Percentiles rank a stretch among this genome's conserved stretches.
Conservation (phyloP, 2,888 invertebrate species). For the Phortica magna region DNA sequence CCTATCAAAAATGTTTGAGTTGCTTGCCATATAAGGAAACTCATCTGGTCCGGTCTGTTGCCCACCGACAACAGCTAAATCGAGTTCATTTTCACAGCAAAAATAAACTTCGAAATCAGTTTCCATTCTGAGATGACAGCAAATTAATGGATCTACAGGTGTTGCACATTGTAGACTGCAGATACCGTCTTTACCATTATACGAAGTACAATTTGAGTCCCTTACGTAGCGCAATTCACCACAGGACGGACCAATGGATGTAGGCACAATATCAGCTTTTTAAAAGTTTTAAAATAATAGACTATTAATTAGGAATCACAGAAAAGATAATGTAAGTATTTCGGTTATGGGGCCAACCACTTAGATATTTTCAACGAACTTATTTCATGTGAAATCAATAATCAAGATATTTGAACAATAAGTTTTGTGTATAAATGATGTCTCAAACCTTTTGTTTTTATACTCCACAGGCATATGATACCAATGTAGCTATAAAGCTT, state of each 20-base stretch:
- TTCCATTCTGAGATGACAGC: neutral
- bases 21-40: conserved; percentile 16
- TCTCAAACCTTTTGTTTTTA: no score
- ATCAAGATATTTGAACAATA: no score
- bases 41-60: neutral
- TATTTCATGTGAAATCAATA: no score
- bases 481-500: no score
- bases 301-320: no score
- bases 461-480: no score
- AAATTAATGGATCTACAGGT: neutral
- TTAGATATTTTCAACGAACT: no score
- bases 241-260: neutral
- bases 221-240: neutral
- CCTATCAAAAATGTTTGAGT: neutral
- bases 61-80: conserved; percentile 9
- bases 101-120: neutral
- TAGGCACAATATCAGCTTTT: neutral
- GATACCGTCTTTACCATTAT: neutral
- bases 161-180: neutral
- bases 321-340: no score
- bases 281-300: no score
- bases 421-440: no score
- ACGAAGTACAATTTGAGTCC: neutral
- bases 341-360: no score
- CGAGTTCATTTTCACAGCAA: neutral